A percentile compares a stretch with the other conserved stretches of the same genome.
phyloP scores from a whole-genome alignment of 2,888 invertebrate species.

The Nineta flava region DNA sequence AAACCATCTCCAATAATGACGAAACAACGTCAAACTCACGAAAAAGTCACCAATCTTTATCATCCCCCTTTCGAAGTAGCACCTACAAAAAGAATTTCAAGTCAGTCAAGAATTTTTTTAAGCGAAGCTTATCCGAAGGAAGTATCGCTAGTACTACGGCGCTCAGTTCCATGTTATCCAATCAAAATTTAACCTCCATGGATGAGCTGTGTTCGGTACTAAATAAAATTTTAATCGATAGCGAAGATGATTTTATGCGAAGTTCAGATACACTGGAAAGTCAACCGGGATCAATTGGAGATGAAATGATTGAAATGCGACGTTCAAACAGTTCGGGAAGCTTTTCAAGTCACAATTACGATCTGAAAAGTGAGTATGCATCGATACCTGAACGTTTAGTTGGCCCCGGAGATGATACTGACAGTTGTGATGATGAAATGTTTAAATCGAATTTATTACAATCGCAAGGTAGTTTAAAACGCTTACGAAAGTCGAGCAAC shows the following conservation, averaged over 20 bases:
- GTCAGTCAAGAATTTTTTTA: slow-evolving; percentile 1
- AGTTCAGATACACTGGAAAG: background rate
- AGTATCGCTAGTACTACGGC: slow-evolving; percentile 21
- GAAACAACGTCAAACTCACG: slow-evolving; percentile 7
- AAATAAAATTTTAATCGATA: slow-evolving; percentile 14
- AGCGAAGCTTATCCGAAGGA: slow-evolving; percentile 10
- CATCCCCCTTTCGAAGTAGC: background rate
- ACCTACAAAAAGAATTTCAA: slow-evolving; percentile 1
- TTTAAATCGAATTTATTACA: background rate
- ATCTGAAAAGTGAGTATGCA: background rate
- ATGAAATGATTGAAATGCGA: background rate
- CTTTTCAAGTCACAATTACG: background rate
- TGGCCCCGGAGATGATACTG: slow-evolving; percentile 4
- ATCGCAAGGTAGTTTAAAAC: slow-evolving; percentile 2
- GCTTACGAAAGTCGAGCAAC: background rate
- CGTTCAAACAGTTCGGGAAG: background rate
- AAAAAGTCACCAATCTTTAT: slow-evolving; percentile 14
- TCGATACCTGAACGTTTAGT: background rate
- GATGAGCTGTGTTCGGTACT: slow-evolving; percentile 20
- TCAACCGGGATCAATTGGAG: background rate
- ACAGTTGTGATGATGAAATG: slow-evolving; percentile 3
- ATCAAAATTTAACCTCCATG: slow-evolving; percentile 18
- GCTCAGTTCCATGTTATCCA: slow-evolving; percentile 19
- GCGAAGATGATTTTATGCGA: background rate
- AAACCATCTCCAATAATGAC: slow-evolving; percentile 13